phyloP scores from a whole-genome alignment of 2,888 invertebrate genomes.

The Lasioglossum morio region DNA sequence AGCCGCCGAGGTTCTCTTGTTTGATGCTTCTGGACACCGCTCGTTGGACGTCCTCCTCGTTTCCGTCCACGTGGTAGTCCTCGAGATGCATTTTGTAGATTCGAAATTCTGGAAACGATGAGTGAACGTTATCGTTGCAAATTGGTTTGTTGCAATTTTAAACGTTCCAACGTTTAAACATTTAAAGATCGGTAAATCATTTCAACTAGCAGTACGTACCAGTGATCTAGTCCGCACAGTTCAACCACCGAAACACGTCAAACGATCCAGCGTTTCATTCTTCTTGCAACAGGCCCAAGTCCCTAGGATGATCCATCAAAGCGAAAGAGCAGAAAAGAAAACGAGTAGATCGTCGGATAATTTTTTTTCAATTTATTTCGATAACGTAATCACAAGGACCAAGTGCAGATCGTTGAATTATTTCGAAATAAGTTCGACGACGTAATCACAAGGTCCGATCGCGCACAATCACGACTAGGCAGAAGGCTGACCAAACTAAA shows the following conservation, averaged over 20 bases:
- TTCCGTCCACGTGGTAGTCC: slow-evolving; percentile 67
- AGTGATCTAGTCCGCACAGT: not conserved
- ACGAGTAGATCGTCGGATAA: not conserved
- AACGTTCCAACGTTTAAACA: too few relatives aligned
- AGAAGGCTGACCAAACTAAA: not conserved
- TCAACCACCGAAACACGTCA: not conserved
- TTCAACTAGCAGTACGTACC: not conserved
- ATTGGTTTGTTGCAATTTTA: too few relatives aligned
- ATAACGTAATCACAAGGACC: slow-evolving; percentile 37
- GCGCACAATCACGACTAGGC: slow-evolving; percentile 36
- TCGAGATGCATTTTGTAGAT: slow-evolving; percentile 74
- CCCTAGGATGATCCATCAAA: not conserved
- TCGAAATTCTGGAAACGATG: slow-evolving; percentile 25
- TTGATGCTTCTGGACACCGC: slow-evolving; percentile 39
- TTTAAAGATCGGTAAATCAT: too few relatives aligned
- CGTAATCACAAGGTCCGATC: slow-evolving; percentile 35
- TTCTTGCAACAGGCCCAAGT: not conserved
- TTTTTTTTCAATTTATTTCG: not conserved
- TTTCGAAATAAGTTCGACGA: not conserved
- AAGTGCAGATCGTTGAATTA: too few relatives aligned
- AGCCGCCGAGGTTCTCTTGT: slow-evolving; percentile 49
- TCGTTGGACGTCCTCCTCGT: slow-evolving; percentile 66
- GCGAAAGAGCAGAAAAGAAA: not conserved
- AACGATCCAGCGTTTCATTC: not conserved
- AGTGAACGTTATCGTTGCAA: not conserved